Percentiles rank a stretch among this genome's conserved stretches.
These are phyloP conservation scores for Parthenolecanium corni DNA, from an alignment of 2,888 invertebrate species.

Conservation along the genomic window DNA sequence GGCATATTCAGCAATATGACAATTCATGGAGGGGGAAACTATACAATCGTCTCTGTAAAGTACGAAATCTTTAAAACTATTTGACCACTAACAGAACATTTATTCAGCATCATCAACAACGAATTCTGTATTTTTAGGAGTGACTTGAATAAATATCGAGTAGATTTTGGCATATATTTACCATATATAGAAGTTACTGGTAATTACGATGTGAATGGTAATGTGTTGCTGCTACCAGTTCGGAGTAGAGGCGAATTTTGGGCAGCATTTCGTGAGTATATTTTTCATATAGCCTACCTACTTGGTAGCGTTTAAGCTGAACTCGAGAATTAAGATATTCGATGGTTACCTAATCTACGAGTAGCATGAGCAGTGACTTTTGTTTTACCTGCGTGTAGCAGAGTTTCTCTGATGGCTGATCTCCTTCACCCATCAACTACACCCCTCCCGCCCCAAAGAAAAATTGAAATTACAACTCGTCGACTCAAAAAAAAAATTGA, in stretches of 20 bases:
- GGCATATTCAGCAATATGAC: constrained; percentile 64
- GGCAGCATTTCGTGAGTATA: constrained; percentile 60
- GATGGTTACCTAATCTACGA: no score
- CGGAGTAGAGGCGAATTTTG: constrained; percentile 68
- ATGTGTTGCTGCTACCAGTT: constrained; percentile 64
- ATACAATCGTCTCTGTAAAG: constrained; percentile 52
- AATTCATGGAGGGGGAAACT: constrained; percentile 63
- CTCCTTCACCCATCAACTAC: no score
- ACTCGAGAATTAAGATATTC: no score
- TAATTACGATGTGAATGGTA: constrained; percentile 63
- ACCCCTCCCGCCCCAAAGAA: no score
- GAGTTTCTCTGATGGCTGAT: no score
- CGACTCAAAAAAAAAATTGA: no score
- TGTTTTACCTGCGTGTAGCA: no score
- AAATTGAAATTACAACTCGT: no score
- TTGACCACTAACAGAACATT: no score
- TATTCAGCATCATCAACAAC: no score
- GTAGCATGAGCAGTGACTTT: no score
- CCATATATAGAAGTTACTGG: constrained; percentile 64
- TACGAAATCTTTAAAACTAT: constrained; percentile 6
- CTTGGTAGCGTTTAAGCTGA: no score
- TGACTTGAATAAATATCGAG: constrained; percentile 34
- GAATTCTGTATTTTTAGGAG: constrained; percentile 33
- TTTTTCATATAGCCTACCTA: not conserved
- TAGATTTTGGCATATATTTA: constrained; percentile 38